Conservation (phyloP, 2,113 vertebrate genomes). For the Daphoenositta chrysoptera region DNA sequence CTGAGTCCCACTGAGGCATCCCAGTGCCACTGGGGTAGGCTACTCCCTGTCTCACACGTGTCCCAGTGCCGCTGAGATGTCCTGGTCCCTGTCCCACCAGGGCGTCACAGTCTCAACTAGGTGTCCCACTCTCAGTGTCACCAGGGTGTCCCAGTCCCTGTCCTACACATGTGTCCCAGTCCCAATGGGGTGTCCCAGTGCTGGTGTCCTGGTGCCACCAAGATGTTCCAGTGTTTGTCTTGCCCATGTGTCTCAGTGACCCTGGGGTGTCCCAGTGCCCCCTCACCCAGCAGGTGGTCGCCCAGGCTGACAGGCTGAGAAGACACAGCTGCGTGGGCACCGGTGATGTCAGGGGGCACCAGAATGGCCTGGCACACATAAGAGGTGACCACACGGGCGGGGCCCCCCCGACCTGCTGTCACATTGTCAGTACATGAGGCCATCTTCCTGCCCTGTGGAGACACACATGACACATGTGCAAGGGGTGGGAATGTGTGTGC, state of each 20-base stretch:
- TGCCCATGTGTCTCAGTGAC: not conserved
- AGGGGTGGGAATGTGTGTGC: not conserved
- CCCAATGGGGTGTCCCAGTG: not conserved
- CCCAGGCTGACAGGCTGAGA: not conserved
- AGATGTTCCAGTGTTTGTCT: not conserved
- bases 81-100: not conserved
- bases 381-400: not conserved
- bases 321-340: not conserved
- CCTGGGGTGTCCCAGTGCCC: not conserved
- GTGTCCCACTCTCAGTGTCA: not conserved
- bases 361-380: not conserved
- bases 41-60: not conserved
- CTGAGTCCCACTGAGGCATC: not conserved
- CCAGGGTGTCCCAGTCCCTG: not conserved
- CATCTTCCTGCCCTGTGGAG: not conserved
- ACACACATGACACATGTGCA: not conserved
- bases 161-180: not conserved
- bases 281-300: not conserved
- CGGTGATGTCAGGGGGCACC: not conserved
- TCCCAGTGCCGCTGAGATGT: not conserved
- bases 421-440: not conserved
- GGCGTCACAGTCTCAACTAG: not conserved
- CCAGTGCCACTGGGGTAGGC: not conserved
- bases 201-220: not conserved
- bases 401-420: not conserved